Percentiles rank a stretch among this genome's conserved stretches.
phyloP scores from a whole-genome alignment of 35 echinoderm and acorn worm species.

The Ophiothrix spiculata region DNA sequence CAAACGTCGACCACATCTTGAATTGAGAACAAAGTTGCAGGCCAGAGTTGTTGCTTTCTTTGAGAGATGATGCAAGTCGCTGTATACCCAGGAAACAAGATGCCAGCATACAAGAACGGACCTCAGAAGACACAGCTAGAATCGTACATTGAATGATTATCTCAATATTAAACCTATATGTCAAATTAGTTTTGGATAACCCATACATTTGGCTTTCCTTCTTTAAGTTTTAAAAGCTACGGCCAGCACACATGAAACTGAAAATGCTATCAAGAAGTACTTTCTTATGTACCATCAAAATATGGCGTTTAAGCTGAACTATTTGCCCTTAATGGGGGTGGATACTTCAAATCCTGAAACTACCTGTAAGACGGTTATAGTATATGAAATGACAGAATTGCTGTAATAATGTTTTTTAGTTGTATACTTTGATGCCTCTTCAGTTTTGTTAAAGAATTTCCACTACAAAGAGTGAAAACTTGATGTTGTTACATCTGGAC shows the following conservation, averaged over 20 bases:
- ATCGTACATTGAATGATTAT: too few relatives aligned
- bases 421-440: too few relatives aligned
- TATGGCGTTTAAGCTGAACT: conserved; percentile 49
- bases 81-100: conserved; percentile 50
- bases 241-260: conserved; percentile 44
- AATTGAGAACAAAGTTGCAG: conserved; percentile 13
- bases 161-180: too few relatives aligned
- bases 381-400: conserved; percentile 41
- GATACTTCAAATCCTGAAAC: conserved; percentile 55
- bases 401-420: too few relatives aligned
- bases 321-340: conserved; percentile 23
- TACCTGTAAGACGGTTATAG: conserved; percentile 7
- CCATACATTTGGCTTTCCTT: too few relatives aligned
- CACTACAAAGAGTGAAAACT: too few relatives aligned
- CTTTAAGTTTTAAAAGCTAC: too few relatives aligned
- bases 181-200: too few relatives aligned
- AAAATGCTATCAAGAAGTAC: conserved; percentile 36
- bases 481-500: too few relatives aligned
- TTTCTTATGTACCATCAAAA: conserved; percentile 55
- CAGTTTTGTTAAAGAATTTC: too few relatives aligned
- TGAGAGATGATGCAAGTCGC: conserved; percentile 55
- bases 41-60: conserved; percentile 41
- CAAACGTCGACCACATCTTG: conserved; percentile 18
- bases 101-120: too few relatives aligned
- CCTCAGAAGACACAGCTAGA: too few relatives aligned